Conservation (phyloP, 2,113 vertebrate species). For the Vulpes vulpes region DNA sequence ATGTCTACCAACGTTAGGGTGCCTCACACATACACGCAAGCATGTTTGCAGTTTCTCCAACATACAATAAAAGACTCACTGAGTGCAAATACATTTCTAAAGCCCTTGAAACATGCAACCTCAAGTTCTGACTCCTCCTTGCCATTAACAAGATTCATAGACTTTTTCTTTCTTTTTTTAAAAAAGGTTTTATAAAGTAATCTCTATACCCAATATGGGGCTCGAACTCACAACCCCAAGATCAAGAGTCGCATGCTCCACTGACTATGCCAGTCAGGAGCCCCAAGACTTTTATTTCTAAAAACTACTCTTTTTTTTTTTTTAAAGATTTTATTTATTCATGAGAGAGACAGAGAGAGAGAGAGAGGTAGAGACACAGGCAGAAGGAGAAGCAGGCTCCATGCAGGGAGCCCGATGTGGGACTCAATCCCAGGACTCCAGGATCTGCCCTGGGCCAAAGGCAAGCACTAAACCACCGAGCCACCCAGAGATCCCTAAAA, state of each 20-base stretch:
- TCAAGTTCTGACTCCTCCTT: conserved; percentile 53
- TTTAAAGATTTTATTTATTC: too few relatives aligned
- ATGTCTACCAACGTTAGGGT: background rate
- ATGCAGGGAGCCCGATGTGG: too few relatives aligned
- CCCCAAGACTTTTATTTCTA: conserved; percentile 7
- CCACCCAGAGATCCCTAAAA: background rate
- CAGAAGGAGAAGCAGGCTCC: too few relatives aligned
- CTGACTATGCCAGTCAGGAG: background rate
- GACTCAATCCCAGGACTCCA: too few relatives aligned
- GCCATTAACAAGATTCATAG: conserved; percentile 3
- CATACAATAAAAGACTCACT: background rate
- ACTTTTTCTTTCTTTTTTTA: background rate
- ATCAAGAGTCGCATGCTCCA: background rate
- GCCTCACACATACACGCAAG: background rate
- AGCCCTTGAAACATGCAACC: background rate
- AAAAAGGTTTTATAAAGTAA: background rate
- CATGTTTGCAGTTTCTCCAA: background rate
- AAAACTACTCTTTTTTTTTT: background rate
- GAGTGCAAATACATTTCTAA: conserved; percentile 35
- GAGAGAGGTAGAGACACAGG: too few relatives aligned
- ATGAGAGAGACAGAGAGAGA: too few relatives aligned
- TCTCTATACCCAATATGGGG: background rate
- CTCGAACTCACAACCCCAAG: background rate
- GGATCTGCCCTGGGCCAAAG: too few relatives aligned
- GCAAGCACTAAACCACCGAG: too few relatives aligned